Evolutionary conservation across 53 echinoderm and acorn worm genomes (phyloP), one percentile per base, ranked within the genome.

Genomic region (Temnopleurus reevesii): DNA sequence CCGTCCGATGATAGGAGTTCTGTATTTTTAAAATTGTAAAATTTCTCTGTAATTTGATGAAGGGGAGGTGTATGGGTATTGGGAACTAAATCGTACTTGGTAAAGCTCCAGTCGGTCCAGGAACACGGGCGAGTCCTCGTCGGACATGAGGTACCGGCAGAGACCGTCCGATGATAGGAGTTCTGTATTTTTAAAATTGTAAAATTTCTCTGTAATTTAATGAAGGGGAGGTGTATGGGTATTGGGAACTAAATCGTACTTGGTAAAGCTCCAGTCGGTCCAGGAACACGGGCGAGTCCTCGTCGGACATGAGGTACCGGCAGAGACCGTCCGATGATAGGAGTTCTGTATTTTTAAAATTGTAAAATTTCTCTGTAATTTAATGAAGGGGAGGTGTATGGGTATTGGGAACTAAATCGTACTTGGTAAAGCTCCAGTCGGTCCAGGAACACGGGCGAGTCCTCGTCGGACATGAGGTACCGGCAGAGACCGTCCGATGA

Each of bases 91-190:
- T n/a, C n/a, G n/a, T n/a, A n/a, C 99, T 84, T 94, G 94, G 90
- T 96, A 99, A 30, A 99, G 91, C 87, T 93, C 89, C 31, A 95
- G 89, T 13, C 99, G 90, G 53, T 99, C 95, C 23, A 99, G 80
- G 90, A 99, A 99, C 44, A 99, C 99, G 10, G 99, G 99, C n/a
- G 99, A 95, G 76, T 99, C 96, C 91, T 99, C 99, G 61, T 99
- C 95, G 1, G 99, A 99, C 99, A 99, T 99, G 55, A 99, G 90
- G 81, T 99, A 99, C 58, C 95, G 90, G 79, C 99, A 99, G 57
- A 96, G 64, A 27, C 99, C 98, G 53, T 98, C 99, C 12, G 93
- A 92, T 45, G 94, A 92, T 29, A 99, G 90, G 59, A 92, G 92
- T 59, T 94, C 99, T 99, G 77, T 2, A 30, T 34, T 36, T n/a